These are phyloP conservation scores for Pterostichus madidus DNA, from an alignment of 2,888 invertebrate species.

Conservation along the genomic window DNA sequence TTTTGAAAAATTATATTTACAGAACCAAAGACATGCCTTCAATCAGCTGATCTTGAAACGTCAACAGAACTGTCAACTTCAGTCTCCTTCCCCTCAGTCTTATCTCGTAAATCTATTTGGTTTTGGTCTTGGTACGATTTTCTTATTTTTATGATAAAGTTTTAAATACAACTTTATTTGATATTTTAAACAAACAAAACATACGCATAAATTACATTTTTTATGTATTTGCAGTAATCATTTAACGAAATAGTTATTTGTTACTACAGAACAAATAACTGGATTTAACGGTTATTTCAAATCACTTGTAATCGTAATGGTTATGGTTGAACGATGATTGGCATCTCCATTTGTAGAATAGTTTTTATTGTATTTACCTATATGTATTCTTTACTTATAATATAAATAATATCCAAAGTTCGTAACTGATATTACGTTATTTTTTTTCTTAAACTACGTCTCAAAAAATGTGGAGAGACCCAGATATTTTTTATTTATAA, in stretches of 20 bases:
- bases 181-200: not conserved
- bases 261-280: not conserved
- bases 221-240: too few species aligned
- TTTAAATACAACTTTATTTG: slow-evolving; percentile 12
- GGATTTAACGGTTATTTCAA: slow-evolving; percentile 33
- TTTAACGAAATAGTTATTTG: not conserved
- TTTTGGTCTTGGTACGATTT: slow-evolving; percentile 38
- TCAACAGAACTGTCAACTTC: slow-evolving; percentile 55
- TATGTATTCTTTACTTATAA: not conserved
- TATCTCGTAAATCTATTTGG: slow-evolving; percentile 14
- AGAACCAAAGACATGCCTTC: not conserved
- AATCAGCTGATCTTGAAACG: slow-evolving; percentile 52
- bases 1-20: slow-evolving; percentile 28
- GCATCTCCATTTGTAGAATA: slow-evolving; percentile 52
- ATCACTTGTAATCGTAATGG: slow-evolving; percentile 45
- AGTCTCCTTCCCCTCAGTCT: not conserved
- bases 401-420: too few species aligned
- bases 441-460: too few species aligned
- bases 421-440: too few species aligned
- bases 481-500: slow-evolving; percentile 52
- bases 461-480: not conserved
- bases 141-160: slow-evolving; percentile 1
- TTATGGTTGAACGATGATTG: slow-evolving; percentile 52
- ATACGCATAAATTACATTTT: not conserved
- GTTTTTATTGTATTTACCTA: slow-evolving; percentile 28